phyloP scores from a whole-genome alignment of 2,113 vertebrate species.

The Centrocercus urophasianus region DNA sequence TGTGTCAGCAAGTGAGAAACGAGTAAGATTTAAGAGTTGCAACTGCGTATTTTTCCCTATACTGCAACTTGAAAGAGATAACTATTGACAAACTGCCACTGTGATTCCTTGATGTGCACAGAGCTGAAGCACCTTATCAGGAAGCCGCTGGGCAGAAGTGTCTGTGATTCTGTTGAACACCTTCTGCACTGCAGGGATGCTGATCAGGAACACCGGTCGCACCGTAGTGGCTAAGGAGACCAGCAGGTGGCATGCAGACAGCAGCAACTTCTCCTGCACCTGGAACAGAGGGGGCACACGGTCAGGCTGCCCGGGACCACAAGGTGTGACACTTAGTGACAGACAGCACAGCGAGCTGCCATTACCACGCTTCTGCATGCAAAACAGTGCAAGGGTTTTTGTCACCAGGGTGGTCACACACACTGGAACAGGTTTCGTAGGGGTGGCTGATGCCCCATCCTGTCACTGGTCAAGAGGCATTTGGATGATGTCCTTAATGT shows the following conservation, averaged over 20 bases:
- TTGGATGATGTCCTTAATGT: not conserved
- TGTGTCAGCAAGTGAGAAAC: not conserved
- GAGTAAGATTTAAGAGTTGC: not conserved
- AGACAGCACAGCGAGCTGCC: not conserved
- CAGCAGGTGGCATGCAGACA: slow-evolving; percentile 93
- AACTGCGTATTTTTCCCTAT: not conserved
- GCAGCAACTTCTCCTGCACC: slow-evolving; percentile 95
- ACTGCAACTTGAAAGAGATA: not conserved
- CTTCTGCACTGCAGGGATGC: slow-evolving; percentile 92
- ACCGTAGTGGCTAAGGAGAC: slow-evolving; percentile 95
- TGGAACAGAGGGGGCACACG: not conserved
- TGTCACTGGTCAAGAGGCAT: not conserved
- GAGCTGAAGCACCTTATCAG: slow-evolving; percentile 84
- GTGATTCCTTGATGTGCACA: not conserved
- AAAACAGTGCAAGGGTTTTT: not conserved
- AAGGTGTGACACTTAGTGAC: rapidly evolving
- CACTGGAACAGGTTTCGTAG: not conserved
- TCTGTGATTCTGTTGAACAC: slow-evolving; percentile 94
- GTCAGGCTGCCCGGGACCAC: not conserved
- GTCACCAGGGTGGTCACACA: not conserved
- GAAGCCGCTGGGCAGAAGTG: slow-evolving; percentile 86
- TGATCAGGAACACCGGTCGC: slow-evolving; percentile 93
- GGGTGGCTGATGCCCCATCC: not conserved
- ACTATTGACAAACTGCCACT: not conserved
- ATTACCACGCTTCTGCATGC: too few relatives aligned